Conservation (phyloP, 2,888 invertebrate species). For the Lasiommata megera region DNA sequence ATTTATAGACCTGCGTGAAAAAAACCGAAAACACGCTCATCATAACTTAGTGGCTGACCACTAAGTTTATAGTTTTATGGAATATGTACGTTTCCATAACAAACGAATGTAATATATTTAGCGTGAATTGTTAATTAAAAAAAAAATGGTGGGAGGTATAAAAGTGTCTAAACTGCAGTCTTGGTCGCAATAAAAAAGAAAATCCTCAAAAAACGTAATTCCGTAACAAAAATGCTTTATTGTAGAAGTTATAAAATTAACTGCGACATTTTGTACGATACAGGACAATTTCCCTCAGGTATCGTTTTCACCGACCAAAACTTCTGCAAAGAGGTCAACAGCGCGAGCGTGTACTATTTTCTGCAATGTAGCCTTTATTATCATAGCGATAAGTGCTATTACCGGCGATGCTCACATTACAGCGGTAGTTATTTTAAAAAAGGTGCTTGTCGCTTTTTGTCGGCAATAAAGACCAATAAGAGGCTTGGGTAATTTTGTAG, state of each 20-base stretch:
- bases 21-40: no score
- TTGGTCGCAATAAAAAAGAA: background rate
- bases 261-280: constrained; percentile 17
- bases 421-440: background rate
- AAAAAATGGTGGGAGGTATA: no score
- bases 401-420: background rate
- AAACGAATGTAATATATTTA: no score
- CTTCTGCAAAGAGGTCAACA: constrained; percentile 15
- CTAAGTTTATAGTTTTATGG: no score
- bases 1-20: no score
- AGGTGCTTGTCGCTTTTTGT: constrained; percentile 8
- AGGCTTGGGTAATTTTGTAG: background rate
- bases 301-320: constrained; percentile 17
- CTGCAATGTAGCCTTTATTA: constrained; percentile 2
- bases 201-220: background rate
- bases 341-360: background rate
- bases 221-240: constrained; percentile 8
- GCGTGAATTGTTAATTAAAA: no score
- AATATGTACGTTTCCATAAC: no score
- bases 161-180: background rate
- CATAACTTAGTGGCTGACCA: no score
- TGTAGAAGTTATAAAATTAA: constrained; percentile 16
- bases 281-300: constrained; percentile 18
- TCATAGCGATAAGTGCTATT: background rate
- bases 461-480: background rate